Percentiles rank a stretch among this genome's conserved stretches.
These are phyloP conservation scores for Ia io DNA, from an alignment of 2,113 vertebrate species.

Conservation along the genomic window DNA sequence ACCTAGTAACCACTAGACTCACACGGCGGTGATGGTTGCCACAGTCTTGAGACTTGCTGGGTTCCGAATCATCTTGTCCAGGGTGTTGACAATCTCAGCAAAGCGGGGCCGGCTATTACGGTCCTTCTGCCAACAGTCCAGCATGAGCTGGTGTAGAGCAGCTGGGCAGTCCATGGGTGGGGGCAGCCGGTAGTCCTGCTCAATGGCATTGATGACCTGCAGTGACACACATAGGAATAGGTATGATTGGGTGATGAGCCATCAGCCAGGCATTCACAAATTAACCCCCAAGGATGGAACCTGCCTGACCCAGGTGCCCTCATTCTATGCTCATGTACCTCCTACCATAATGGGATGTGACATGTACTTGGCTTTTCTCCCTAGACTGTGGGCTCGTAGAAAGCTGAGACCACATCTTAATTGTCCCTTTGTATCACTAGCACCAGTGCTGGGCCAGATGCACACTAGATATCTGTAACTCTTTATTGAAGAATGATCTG, in stretches of 20 bases:
- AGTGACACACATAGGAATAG: neutral
- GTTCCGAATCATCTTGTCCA: conserved; percentile 99
- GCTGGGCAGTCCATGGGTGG: conserved; percentile 99
- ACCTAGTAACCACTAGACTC: conserved; percentile 75
- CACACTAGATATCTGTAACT: neutral
- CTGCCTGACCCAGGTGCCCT: neutral
- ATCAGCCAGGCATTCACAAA: neutral
- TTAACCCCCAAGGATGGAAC: neutral
- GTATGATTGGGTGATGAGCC: neutral
- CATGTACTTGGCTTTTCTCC: neutral
- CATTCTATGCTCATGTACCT: neutral
- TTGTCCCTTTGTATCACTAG: neutral
- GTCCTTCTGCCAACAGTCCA: conserved; percentile 99
- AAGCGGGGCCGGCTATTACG: conserved; percentile 97
- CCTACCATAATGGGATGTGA: neutral
- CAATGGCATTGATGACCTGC: conserved; percentile 98
- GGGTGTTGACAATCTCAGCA: conserved; percentile 95
- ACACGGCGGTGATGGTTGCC: conserved; percentile 98
- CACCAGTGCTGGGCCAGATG: neutral
- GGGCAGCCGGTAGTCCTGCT: conserved; percentile 97
- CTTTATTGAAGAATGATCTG: neutral
- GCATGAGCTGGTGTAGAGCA: conserved; percentile 96
- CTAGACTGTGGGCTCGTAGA: neutral
- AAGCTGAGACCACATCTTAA: neutral
- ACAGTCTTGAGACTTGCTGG: conserved; percentile 97